Evolutionary conservation across 2,113 vertebrate genomes (phyloP), one percentile per base, ranked within the genome.

Genomic region (Agelaius tricolor): DNA sequence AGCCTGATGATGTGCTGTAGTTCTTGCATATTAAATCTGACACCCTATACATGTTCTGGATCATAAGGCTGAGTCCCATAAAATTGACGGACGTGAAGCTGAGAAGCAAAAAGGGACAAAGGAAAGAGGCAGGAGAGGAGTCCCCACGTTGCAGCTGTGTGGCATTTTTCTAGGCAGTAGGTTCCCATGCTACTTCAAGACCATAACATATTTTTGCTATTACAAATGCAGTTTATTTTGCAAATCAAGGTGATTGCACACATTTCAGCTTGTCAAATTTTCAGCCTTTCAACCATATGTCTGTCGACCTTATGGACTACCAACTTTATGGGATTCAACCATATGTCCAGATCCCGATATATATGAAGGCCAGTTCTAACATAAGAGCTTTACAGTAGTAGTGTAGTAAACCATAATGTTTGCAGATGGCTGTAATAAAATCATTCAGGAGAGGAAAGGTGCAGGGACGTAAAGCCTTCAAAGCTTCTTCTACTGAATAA

Each of bases 351-450:
- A 97, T 97, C 95, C 97, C 1, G n/a, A 83, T 95, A 96, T 96
- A 89, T 96, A 96, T 95, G 96, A 92, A 91, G 97, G 91, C 87
- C 93, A 95, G 97, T 97, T 97, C 96, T 97, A 97, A 98, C 96
- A 97, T 96, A 98, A 97, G 97, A 97, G 91, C 97, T 98, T 97
- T 97, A 96, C 69, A 91, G 96, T 97, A 96, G 97, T 95, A 96
- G 71, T 89, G 92, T 97, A 97, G 97, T 97, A 97, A 98, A 96
- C 97, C 96, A 96, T 97, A 98, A 97, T 97, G 97, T 97, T 97
- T 98, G 97, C 96, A 97, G 97, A 98, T 97, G 96, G 92, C 97
- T 96, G 96, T 96, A 97, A 97, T 97, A 97, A 98, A 96, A 97
- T 96, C 96, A 97, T 97, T 97, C 96, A 98, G 97, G 96, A 96